Conservation (phyloP, 2,113 vertebrate genomes). For the Xiphophorus hellerii region DNA sequence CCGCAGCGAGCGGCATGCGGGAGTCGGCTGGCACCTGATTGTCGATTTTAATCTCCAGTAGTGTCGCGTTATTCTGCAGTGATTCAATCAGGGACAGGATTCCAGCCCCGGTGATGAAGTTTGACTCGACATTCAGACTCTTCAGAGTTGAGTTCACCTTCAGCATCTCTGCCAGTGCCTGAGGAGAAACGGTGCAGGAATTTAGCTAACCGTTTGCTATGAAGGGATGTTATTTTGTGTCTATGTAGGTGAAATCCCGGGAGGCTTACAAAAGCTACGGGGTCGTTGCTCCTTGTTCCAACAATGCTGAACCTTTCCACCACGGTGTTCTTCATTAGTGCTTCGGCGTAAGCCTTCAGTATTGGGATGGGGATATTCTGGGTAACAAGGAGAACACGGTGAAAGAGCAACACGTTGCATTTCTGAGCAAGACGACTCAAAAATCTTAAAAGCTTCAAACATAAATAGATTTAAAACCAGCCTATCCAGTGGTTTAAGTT, state of each 20-base stretch:
- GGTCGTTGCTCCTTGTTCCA: constrained; percentile 94
- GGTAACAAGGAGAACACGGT: constrained; percentile 24
- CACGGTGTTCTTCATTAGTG: constrained; percentile 86
- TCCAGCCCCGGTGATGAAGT: constrained; percentile 95
- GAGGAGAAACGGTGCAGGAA: constrained; percentile 27
- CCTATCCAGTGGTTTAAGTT: background rate
- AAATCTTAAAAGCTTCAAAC: background rate
- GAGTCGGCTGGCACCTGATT: constrained; percentile 86
- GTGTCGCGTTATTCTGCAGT: constrained; percentile 87
- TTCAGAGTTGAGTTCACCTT: constrained; percentile 90
- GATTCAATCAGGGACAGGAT: constrained; percentile 88
- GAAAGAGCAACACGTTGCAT: background rate
- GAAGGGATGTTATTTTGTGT: background rate
- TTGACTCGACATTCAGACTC: constrained; percentile 96
- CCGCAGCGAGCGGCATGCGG: background rate
- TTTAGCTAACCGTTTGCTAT: background rate
- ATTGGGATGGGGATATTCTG: constrained; percentile 94
- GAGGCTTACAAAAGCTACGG: constrained; percentile 90
- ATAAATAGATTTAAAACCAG: background rate
- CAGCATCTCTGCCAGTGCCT: constrained; percentile 96
- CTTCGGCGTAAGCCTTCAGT: constrained; percentile 91
- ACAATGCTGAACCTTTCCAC: constrained; percentile 97
- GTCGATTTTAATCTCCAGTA: constrained; percentile 95
- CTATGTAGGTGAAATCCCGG: background rate
- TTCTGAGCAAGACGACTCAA: background rate